Evolutionary conservation across 2,797 vertebrate species (phyloP), one percentile per base, ranked within the genome.

Genomic region (Platalea minor): DNA sequence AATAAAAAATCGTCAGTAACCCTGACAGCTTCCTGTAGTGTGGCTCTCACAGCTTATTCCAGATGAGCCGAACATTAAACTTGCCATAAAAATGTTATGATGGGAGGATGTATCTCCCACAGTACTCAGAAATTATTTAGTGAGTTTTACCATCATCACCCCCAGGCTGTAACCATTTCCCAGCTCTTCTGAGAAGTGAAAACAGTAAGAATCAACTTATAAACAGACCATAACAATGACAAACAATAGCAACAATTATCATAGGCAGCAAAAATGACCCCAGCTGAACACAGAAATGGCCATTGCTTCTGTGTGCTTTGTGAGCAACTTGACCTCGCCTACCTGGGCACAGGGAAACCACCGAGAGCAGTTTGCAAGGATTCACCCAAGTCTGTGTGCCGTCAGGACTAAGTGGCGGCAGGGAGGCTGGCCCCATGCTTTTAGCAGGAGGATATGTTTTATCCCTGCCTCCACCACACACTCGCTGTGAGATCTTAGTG

Each of bases 1-100:
- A 95, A 89, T 89, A 95, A 95, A 97, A 97, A 95, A 84, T 93
- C 73, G 54, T 95, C 94, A 96, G 92, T 96, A 97, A 95, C 78
- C 50, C 93, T 96, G 93, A 91, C 83, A 97, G 91, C 77, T 96
- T 97, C 91, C 93, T 91, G 74, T 84, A 92, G 70, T 78, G 45
- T 74, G 54, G 57, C 80, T 73, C 80, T 94, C 90, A 90, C 85
- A 85, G 90, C 69, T 97, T 91, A 80, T 95, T 97, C 95, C 92
- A 92, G 91, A 96, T 91, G 95, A 95, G 60, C 39, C 1, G 25
- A 94, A 76, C 76, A 51, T 92, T 97, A 93, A 96, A 96, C 95
- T 94, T 87, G 82, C 95, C 93, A 95, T 97, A 96, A 97, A 97
- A 97, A 95, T 74, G 88, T 96, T 97, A 91, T 85, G 82, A 82